phyloP scores from a whole-genome alignment of 2,797 vertebrate species.

The Naso thynnoides region DNA sequence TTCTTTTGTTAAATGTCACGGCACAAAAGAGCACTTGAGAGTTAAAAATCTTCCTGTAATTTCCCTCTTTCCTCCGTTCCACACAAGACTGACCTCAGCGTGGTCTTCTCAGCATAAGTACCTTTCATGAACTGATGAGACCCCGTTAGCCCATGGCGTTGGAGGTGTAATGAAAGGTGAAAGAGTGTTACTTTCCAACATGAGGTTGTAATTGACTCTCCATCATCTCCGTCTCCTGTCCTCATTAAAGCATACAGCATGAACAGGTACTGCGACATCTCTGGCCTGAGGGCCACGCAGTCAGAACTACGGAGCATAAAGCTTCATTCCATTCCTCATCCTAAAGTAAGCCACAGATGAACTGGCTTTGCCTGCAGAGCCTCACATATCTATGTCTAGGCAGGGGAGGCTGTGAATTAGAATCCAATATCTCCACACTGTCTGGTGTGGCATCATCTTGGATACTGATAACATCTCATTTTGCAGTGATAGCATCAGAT shows the following conservation, averaged over 20 bases:
- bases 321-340: constrained; percentile 64
- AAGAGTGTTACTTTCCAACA: constrained; percentile 74
- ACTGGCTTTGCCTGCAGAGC: constrained; percentile 68
- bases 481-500: constrained; percentile 76
- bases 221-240: constrained; percentile 75
- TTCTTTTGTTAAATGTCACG: constrained; percentile 12
- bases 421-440: constrained; percentile 73
- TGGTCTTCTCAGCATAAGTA: constrained; percentile 56
- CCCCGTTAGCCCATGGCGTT: constrained; percentile 73
- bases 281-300: constrained; percentile 58
- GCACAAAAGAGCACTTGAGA: background rate
- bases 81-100: constrained; percentile 42
- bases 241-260: constrained; percentile 76
- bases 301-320: constrained; percentile 41
- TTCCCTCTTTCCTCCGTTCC: constrained; percentile 17
- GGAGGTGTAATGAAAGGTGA: constrained; percentile 82
- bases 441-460: constrained; percentile 71
- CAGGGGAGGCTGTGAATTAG: constrained; percentile 63
- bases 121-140: constrained; percentile 73
- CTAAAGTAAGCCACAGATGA: constrained; percentile 70
- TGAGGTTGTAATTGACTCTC: constrained; percentile 80
- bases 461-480: constrained; percentile 77
- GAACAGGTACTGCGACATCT: constrained; percentile 74
- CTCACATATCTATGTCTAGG: constrained; percentile 58
- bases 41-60: constrained; percentile 24